Evolutionary conservation across 1,140 invertebrate genomes (phyloP).

Genomic region (Helicoverpa armigera): DNA sequence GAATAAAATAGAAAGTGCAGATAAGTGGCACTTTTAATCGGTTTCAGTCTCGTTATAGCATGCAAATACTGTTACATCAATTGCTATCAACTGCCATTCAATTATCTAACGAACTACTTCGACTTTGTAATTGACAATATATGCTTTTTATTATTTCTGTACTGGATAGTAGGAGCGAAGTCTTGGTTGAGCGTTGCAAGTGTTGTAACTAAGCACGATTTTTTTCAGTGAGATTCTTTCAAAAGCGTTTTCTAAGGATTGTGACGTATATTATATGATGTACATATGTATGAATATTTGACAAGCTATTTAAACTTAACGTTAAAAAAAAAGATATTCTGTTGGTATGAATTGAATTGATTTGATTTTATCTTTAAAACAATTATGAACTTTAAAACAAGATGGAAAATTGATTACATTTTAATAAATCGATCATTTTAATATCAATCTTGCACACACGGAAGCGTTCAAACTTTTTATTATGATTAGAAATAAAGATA

Average conservation of each 20-base stretch:
- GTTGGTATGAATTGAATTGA: too few relatives aligned
- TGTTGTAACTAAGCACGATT: too few relatives aligned
- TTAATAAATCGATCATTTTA: too few relatives aligned
- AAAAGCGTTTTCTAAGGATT: too few relatives aligned
- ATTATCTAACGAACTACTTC: slow-evolving; percentile 23
- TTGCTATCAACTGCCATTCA: slow-evolving; percentile 15
- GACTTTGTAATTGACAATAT: slow-evolving; percentile 26
- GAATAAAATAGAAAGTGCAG: slow-evolving; percentile 56
- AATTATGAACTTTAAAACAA: too few relatives aligned
- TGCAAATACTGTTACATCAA: slow-evolving; percentile 51
- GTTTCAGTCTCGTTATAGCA: slow-evolving; percentile 54
- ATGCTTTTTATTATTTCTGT: slow-evolving; percentile 2
- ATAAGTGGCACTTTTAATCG: slow-evolving; percentile 55
- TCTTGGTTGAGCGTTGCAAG: neutral
- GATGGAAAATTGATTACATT: too few relatives aligned
- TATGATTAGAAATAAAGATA: slow-evolving; percentile 36
- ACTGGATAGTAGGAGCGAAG: neutral
- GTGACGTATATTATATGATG: too few relatives aligned
- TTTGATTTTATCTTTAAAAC: too few relatives aligned
- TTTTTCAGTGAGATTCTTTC: too few relatives aligned
- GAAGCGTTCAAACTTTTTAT: slow-evolving; percentile 8
- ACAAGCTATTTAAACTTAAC: too few relatives aligned
- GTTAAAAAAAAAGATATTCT: too few relatives aligned
- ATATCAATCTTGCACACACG: neutral
- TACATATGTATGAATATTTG: too few relatives aligned